These are phyloP conservation scores for Perithous albicinctus DNA, from an alignment of 2,888 invertebrate species.

Conservation along the genomic window DNA sequence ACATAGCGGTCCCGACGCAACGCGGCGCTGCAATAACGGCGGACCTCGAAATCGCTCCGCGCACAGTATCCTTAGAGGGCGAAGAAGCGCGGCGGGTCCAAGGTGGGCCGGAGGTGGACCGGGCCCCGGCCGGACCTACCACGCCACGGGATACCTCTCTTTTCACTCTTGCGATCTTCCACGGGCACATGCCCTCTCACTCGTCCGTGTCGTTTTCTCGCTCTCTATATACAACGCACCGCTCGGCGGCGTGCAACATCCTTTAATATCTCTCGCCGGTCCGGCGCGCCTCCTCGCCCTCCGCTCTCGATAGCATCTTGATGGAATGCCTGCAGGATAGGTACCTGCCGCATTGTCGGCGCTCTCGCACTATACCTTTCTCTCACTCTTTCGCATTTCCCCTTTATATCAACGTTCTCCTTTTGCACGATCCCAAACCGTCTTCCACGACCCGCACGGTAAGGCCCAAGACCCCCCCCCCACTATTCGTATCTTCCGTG, in stretches of 20 bases:
- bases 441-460: not conserved
- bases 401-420: constrained; percentile 56
- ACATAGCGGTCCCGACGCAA: constrained; percentile 1
- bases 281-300: constrained; percentile 69
- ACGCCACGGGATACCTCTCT: constrained; percentile 73
- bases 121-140: constrained; percentile 72
- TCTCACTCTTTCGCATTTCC: constrained; percentile 67
- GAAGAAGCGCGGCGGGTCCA: constrained; percentile 38
- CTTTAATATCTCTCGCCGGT: constrained; percentile 81
- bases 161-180: constrained; percentile 49
- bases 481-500: constrained; percentile 11
- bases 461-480: constrained; percentile 1
- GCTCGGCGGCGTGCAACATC: constrained; percentile 76
- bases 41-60: constrained; percentile 8
- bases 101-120: constrained; percentile 59
- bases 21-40: not conserved
- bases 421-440: constrained; percentile 29
- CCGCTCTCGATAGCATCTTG: constrained; percentile 81
- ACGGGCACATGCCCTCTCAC: constrained; percentile 2
- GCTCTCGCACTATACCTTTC: constrained; percentile 63
- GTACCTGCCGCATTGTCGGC: constrained; percentile 82
- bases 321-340: constrained; percentile 82
- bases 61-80: constrained; percentile 21
- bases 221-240: constrained; percentile 12
- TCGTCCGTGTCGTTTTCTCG: constrained; percentile 11